Base-by-base conservation (phyloP, 2,888 invertebrate genomes). In the Dromius quadrimaculatus region DNA sequence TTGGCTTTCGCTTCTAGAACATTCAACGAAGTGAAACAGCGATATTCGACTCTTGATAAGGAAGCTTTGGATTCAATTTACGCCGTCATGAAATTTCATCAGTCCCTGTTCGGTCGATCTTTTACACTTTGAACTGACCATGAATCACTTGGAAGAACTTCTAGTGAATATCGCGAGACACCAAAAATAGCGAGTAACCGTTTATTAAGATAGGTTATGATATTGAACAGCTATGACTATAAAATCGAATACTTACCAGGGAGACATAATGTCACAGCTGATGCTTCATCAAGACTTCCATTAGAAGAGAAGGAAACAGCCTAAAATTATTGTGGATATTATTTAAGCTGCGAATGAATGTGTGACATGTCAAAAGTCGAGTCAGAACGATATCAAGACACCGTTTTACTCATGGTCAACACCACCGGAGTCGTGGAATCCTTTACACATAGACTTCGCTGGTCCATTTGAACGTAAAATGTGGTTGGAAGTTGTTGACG, bases 401-500 rank as follows among this genome's bases (percentile, higher is more conserved):
- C n/a, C n/a, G n/a, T n/a, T n/a, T n/a, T n/a, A n/a, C n/a, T n/a
- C n/a, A n/a, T n/a, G n/a, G n/a, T n/a, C n/a, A n/a, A n/a, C n/a
- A n/a, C n/a, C n/a, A n/a, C 45, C 11, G 2, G 34, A 9, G 34
- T 9, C 34, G 6, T 32, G 19, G 9, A 17, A 2, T 13, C 13
- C 9, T 45, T 20, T 15, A 6, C 9, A 2, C 15, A 28, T 75
- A 11, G 76, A 77, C 72, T 76, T 71, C 71, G 34, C 73, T n/a
- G 47, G 11, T 19, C 47, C 47, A 47, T 5, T 45, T 20, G 19
- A 45, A 2, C 47, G 54, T 11, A 66, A 71, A 38, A 15, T 62
- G 19, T 72, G 73, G 69, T 68, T 75, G 9, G 54, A 75, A 22
- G 11, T 74, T 1, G 22, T 72, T 9, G 76, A 75, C 68, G 72